These are phyloP conservation scores for Thymelicus sylvestris DNA, from an alignment of 2,888 invertebrate species.

Conservation along the genomic window DNA sequence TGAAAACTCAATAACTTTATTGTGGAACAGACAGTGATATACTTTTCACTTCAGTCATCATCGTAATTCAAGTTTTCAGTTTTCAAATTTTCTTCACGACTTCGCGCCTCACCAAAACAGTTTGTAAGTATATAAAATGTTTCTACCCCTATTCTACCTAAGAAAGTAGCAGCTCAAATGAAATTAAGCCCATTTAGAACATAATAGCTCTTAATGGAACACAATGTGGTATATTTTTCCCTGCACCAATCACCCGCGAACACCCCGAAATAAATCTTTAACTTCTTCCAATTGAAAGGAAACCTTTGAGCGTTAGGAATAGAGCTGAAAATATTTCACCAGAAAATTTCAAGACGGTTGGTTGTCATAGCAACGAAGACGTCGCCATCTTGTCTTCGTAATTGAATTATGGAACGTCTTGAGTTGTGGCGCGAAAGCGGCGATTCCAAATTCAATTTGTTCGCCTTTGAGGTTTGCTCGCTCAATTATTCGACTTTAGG, in stretches of 20 bases:
- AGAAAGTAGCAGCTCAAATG: conserved; percentile 27
- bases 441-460: conserved; percentile 67
- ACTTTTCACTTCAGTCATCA: too few species aligned
- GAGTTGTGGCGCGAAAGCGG: conserved; percentile 73
- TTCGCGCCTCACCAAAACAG: conserved; percentile 6
- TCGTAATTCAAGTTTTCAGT: too few species aligned
- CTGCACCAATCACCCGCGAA: conserved; percentile 40
- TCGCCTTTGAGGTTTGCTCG: conserved; percentile 68
- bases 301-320: conserved; percentile 43
- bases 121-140: conserved; percentile 7
- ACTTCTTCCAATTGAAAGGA: conserved; percentile 38
- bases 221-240: conserved; percentile 45
- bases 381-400: conserved; percentile 72
- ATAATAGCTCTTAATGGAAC: conserved; percentile 42
- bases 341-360: conserved; percentile 56
- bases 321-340: conserved; percentile 49
- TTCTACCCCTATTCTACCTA: conserved; percentile 35
- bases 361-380: conserved; percentile 70
- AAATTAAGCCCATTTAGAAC: conserved; percentile 36
- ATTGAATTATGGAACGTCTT: conserved; percentile 73
- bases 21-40: too few species aligned
- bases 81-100: background rate
- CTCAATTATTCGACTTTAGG: conserved; percentile 49
- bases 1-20: too few species aligned
- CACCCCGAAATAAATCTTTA: conserved; percentile 41